phyloP scores from a whole-genome alignment of 2,888 invertebrate species.

The Tromatobia lineatoria region DNA sequence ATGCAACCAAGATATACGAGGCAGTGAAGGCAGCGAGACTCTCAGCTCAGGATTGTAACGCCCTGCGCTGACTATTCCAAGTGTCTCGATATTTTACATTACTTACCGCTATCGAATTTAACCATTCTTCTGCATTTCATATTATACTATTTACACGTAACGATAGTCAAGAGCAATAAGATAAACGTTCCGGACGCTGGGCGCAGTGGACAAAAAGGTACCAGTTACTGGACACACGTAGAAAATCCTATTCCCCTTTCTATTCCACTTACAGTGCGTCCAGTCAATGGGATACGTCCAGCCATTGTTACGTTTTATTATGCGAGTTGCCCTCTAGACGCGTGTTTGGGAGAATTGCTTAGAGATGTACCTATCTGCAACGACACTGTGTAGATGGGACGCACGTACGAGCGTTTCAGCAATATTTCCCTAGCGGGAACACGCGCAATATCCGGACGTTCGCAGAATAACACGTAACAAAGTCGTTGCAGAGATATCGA shows the following conservation, averaged over 20 bases:
- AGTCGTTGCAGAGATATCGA: neutral
- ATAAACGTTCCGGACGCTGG: too few relatives aligned
- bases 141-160: constrained; percentile 10
- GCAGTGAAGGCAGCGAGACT: neutral
- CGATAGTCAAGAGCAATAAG: constrained; percentile 51
- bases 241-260: too few relatives aligned
- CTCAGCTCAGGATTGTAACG: constrained; percentile 14
- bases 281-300: too few relatives aligned
- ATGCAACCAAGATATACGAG: constrained; percentile 62
- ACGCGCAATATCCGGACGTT: constrained; percentile 2
- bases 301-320: neutral
- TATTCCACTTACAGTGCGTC: too few relatives aligned
- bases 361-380: constrained; percentile 38
- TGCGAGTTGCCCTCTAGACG: constrained; percentile 18
- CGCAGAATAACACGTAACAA: neutral
- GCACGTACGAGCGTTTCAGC: neutral
- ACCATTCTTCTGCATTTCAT: constrained; percentile 22
- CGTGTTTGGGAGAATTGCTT: constrained; percentile 45
- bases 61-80: constrained; percentile 36
- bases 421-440: constrained; percentile 6
- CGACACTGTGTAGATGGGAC: neutral
- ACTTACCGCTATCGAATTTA: constrained; percentile 40
- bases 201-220: too few relatives aligned
- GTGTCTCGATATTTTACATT: constrained; percentile 56
- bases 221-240: too few relatives aligned